Evolutionary conservation across 2,113 vertebrate species (phyloP).

Genomic region (Pluvianellus socialis): DNA sequence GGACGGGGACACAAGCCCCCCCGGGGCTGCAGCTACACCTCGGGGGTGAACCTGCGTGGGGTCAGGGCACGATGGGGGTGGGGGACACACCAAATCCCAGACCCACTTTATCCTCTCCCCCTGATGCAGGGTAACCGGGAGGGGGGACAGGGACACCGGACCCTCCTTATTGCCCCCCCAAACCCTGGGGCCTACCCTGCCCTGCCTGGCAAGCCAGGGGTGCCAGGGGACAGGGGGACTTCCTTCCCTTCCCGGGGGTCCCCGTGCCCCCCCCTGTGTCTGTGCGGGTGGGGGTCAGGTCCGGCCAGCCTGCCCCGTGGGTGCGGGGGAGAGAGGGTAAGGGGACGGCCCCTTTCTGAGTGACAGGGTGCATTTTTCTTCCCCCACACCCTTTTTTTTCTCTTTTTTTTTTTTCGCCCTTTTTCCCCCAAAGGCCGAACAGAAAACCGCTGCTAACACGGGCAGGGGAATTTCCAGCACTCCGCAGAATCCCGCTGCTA

Average conservation of each 20-base stretch:
- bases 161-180: too few relatives aligned
- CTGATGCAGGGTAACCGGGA: rapidly evolving
- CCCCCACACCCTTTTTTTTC: too few relatives aligned
- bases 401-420: background rate
- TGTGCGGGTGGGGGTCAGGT: rapidly evolving
- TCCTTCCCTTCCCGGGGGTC: rapidly evolving
- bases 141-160: too few relatives aligned
- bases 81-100: background rate
- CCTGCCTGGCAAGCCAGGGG: background rate
- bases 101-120: rapidly evolving
- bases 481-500: conserved; percentile 48
- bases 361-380: conserved; percentile 76
- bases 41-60: background rate
- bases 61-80: background rate
- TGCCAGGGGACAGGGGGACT: rapidly evolving
- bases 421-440: conserved; percentile 68
- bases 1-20: rapidly evolving
- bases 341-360: conserved; percentile 77
- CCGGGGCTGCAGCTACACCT: background rate
- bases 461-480: conserved; percentile 70
- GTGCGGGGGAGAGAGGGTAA: conserved; percentile 37
- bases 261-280: too few relatives aligned
- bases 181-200: background rate
- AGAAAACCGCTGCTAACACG: conserved; percentile 74
- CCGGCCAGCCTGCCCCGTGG: background rate